Evolutionary conservation across 2,888 invertebrate species (phyloP), one percentile per base, ranked within the genome.

Genomic region (Drosophila fungiperda): DNA sequence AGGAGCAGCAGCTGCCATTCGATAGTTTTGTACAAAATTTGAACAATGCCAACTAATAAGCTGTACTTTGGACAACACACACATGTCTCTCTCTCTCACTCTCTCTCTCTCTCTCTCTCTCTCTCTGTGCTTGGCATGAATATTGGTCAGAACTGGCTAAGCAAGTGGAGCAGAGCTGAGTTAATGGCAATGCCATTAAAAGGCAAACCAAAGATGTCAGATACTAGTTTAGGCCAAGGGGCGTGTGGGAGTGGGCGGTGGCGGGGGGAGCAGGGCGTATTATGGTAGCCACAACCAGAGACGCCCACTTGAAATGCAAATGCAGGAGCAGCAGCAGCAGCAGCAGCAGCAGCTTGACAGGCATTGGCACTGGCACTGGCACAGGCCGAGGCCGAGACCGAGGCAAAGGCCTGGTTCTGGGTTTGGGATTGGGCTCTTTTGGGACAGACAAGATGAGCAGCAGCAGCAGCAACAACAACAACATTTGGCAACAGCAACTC

Each of bases 31-130:
- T 35, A 73, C 61, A 80, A 80, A 85, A 83, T 83, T 85, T 78
- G 75, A 73, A 73, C 77, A 77, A 77, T 77, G 76, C 68, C 68
- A 79, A 84, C 82, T 86, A 84, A 84, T 84, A 86, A 84, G 84
- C 80, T 78, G 78, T 73, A 66, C 70, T 72, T 68, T 69, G 50
- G 71, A 67, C 53, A 53, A 54, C 36, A 17, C 53, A 55, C 55
- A 40, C 11, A 15, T 35, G 15, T 45, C 26, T 26, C 32, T 20
- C 32, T 35, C 50, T 36, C 40, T 36, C 36, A 23, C 53, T 36
- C 65, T n/a, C 26, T 33, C 40, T 17, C 4, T 3, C 11, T 57
- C 23, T 45, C 9, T 52, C 6, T 49, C 32, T 23, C n/a, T 20
- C n/a, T 20, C 23, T 5, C 5, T 23, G 35, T 9, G 35, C 12